Conservation (phyloP, 2,888 invertebrate genomes). For the Bembecia ichneumoniformis region DNA sequence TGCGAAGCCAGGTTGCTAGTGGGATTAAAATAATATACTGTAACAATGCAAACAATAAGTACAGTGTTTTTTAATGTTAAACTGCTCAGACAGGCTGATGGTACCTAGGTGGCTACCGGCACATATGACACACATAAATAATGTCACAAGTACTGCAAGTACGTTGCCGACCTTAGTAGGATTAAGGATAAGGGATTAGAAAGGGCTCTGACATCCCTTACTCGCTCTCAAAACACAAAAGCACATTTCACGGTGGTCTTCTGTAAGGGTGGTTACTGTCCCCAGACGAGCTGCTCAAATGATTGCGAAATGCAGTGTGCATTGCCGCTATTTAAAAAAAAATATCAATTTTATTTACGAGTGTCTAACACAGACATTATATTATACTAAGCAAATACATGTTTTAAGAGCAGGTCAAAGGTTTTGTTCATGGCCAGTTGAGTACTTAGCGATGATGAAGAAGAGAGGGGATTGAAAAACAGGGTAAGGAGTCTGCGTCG, state of each 20-base stretch:
- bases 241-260: too few relatives aligned
- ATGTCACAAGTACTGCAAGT: neutral
- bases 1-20: too few relatives aligned
- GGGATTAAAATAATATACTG: too few relatives aligned
- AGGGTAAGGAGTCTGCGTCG: constrained; percentile 22
- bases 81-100: too few relatives aligned
- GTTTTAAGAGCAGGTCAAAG: constrained; percentile 57
- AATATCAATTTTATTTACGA: neutral
- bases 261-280: too few relatives aligned
- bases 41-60: too few relatives aligned
- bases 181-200: too few relatives aligned
- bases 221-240: too few relatives aligned
- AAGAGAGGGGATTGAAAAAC: constrained; percentile 20
- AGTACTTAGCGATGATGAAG: constrained; percentile 13
- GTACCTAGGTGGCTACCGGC: neutral
- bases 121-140: neutral
- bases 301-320: too few relatives aligned
- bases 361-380: neutral
- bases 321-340: neutral
- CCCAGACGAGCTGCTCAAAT: too few relatives aligned
- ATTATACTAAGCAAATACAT: constrained; percentile 31
- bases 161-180: too few relatives aligned
- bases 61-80: neutral
- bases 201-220: too few relatives aligned
- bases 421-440: constrained; percentile 56